These are phyloP conservation scores for Australoheros facetus DNA, from an alignment of 2,797 vertebrate genomes.

Conservation along the genomic window DNA sequence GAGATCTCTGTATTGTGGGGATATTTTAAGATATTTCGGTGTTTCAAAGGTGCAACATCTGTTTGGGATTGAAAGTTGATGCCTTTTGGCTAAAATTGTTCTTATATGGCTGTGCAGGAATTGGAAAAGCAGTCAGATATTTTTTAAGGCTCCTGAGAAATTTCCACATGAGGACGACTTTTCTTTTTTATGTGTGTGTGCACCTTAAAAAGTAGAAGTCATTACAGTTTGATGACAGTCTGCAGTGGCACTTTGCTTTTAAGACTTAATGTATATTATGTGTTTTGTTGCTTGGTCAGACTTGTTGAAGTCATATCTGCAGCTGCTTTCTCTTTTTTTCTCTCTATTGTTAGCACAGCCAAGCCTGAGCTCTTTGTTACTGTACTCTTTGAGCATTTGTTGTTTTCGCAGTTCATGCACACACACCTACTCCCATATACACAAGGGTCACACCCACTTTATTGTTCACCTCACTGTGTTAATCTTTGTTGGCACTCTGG, in stretches of 20 bases:
- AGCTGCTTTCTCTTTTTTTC: conserved; percentile 31
- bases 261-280: conserved; percentile 11
- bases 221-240: conserved; percentile 14
- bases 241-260: conserved; percentile 7
- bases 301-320: conserved; percentile 38
- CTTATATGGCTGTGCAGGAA: conserved; percentile 11
- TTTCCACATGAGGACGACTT: conserved; percentile 1
- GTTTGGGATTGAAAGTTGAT: conserved; percentile 39
- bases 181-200: conserved; percentile 12
- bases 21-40: conserved; percentile 31
- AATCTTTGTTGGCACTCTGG: conserved; percentile 22
- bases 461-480: conserved; percentile 25
- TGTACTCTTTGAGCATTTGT: conserved; percentile 42
- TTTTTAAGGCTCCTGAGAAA: conserved; percentile 15
- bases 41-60: conserved; percentile 34
- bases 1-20: conserved; percentile 16
- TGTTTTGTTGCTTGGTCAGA: conserved; percentile 29
- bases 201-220: conserved; percentile 18
- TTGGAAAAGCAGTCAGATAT: conserved; percentile 9
- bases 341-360: conserved; percentile 48
- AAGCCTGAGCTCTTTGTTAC: conserved; percentile 50
- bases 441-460: conserved; percentile 30
- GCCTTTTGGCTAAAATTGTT: conserved; percentile 14
- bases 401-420: conserved; percentile 24
- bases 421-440: conserved; percentile 9